Evolutionary conservation across 1,140 invertebrate species (phyloP), one percentile per base, ranked within the genome.

Genomic region (Meteorus sp.): DNA sequence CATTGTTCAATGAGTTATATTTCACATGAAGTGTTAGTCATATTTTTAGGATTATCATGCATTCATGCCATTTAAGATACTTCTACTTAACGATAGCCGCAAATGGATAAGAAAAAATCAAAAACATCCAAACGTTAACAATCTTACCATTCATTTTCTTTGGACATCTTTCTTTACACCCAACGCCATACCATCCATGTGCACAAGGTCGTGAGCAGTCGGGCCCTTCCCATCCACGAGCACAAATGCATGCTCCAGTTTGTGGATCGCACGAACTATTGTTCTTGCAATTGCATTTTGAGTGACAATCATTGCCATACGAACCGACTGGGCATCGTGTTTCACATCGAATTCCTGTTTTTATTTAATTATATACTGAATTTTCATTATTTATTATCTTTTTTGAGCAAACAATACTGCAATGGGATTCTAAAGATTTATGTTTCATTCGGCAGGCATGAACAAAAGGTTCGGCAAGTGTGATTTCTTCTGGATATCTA

Each of bases 231-330:
- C 89, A 94, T 43, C 95, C 95, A 25, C 90, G 82, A 13, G 88
- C 82, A 81, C 95, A 98, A 57, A 89, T 83, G 73, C 95, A 97
- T 58, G 79, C 81, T 22, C 94, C 94, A 11, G 84, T 88, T 8
- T 83, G 76, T 25, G 87, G 85, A 75, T 95, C 88, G 78, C 95
- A 97, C n/a, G 90, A 90, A 54, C 90, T 91, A 73, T 92, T 90
- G 75, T 93, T 89, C 61, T 83, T 81, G 79, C 95, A 98, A 65
- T 88, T 85, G 75, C 95, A 97, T 48, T 83, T 78, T 66, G 85
- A 79, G 60, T 85, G 81, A 79, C 95, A 97, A 68, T 89, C 80
- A 44, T 84, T 77, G 41, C 94, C 95, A 79, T 86, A 96, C 65
- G 76, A 84, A 44, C 94, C 94, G 44, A 78, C 71, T 7, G 86